phyloP scores from a whole-genome alignment of 1,140 invertebrate species.

The Drosophila repletoides region DNA sequence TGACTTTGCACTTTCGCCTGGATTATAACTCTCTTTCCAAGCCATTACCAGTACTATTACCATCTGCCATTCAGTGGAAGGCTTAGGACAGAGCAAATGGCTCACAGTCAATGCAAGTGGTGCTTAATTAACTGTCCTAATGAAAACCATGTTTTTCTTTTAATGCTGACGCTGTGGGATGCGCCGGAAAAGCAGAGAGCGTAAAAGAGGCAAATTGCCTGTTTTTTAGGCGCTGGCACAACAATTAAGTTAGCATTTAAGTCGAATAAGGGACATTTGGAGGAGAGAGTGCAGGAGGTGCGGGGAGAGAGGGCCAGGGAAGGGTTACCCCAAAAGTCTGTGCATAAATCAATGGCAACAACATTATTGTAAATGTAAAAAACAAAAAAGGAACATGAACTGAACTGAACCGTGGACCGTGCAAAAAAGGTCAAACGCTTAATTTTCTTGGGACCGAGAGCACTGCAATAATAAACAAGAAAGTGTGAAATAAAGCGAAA shows the following conservation, averaged over 20 bases:
- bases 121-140: conserved; percentile 70
- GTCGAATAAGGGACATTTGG: conserved; percentile 47
- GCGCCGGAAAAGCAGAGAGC: conserved; percentile 24
- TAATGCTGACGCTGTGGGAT: conserved; percentile 38
- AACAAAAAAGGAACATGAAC: conserved; percentile 12
- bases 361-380: conserved; percentile 65
- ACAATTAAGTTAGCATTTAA: conserved; percentile 77
- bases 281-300: not conserved
- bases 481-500: conserved; percentile 80
- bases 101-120: conserved; percentile 33
- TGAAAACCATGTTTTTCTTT: conserved; percentile 45
- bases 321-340: conserved; percentile 18
- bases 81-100: not conserved
- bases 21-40: not conserved
- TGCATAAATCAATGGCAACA: conserved; percentile 78
- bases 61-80: not conserved
- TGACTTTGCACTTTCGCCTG: not conserved
- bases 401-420: not conserved
- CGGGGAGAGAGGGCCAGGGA: not conserved
- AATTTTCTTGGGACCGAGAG: conserved; percentile 45
- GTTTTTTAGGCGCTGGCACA: conserved; percentile 63
- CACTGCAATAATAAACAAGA: conserved; percentile 75
- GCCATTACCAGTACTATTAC: not conserved
- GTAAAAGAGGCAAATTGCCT: conserved; percentile 60
- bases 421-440: conserved; percentile 69